Conservation (phyloP, 2,888 invertebrate genomes). For the Anthoptus insignis region DNA sequence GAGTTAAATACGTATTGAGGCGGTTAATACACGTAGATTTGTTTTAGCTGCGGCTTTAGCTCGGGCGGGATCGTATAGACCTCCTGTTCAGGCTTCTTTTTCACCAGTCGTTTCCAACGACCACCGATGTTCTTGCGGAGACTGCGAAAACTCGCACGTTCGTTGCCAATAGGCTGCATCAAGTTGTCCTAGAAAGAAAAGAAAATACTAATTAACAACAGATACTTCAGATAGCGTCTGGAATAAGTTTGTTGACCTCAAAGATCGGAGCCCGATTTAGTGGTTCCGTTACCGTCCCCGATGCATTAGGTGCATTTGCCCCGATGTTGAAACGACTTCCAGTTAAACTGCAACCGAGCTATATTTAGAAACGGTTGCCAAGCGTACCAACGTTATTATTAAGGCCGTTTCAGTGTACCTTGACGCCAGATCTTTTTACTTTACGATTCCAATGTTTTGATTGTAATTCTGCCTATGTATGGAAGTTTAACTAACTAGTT, state of each 20-base stretch:
- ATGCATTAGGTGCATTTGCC: slow-evolving; percentile 68
- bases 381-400: slow-evolving; percentile 57
- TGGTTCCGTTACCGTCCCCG: slow-evolving; percentile 68
- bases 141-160: slow-evolving; percentile 93
- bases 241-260: slow-evolving; percentile 63
- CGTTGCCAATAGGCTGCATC: slow-evolving; percentile 90
- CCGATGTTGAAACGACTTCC: slow-evolving; percentile 60
- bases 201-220: slow-evolving; percentile 56
- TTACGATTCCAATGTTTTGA: slow-evolving; percentile 18
- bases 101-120: slow-evolving; percentile 94
- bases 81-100: slow-evolving; percentile 94
- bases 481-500: slow-evolving; percentile 10
- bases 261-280: slow-evolving; percentile 60
- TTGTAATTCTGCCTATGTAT: slow-evolving; percentile 21
- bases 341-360: slow-evolving; percentile 66
- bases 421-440: slow-evolving; percentile 52
- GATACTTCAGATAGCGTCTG: slow-evolving; percentile 47
- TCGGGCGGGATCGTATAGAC: slow-evolving; percentile 95
- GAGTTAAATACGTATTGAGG: slow-evolving; percentile 47
- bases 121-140: slow-evolving; percentile 95
- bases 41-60: slow-evolving; percentile 95
- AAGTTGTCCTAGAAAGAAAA: slow-evolving; percentile 91
- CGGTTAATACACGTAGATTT: slow-evolving; percentile 94
- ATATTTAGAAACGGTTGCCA: slow-evolving; percentile 69
- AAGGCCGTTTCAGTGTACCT: slow-evolving; percentile 57